Percentiles rank a stretch among this genome's conserved stretches.
These are phyloP conservation scores for Pangasius sanitwongsei DNA, from an alignment of 2,797 vertebrate genomes.

Conservation along the genomic window DNA sequence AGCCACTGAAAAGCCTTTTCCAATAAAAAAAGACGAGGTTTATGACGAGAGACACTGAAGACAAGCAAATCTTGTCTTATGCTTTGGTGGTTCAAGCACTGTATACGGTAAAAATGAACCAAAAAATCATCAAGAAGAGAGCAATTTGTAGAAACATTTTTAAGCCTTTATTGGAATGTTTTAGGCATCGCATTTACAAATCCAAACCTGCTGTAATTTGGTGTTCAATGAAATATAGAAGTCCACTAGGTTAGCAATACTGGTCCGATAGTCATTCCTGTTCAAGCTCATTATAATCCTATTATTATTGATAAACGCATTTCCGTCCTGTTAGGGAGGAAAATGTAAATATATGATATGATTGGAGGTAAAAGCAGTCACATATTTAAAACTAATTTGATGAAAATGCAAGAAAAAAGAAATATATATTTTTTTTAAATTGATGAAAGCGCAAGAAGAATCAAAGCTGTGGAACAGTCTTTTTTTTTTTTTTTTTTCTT, in stretches of 20 bases:
- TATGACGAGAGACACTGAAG: background rate
- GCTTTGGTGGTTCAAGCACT: background rate
- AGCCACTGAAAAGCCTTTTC: background rate
- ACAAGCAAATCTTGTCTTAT: background rate
- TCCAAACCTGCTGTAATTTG: conserved; percentile 82
- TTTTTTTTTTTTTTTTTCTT: background rate
- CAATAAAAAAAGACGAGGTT: background rate
- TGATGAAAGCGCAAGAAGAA: conserved; percentile 24
- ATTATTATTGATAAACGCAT: conserved; percentile 51
- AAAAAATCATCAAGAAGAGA: background rate
- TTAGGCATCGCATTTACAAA: conserved; percentile 91
- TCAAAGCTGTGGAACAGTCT: conserved; percentile 16
- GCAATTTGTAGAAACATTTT: conserved; percentile 82
- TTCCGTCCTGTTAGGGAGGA: conserved; percentile 68
- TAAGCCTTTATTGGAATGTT: conserved; percentile 95
- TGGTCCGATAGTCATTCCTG: conserved; percentile 84
- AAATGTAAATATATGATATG: conserved; percentile 78
- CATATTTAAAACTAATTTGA: conserved; percentile 69
- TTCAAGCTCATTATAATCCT: conserved; percentile 61
- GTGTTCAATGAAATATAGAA: conserved; percentile 80
- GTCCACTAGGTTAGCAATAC: conserved; percentile 82
- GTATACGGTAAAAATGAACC: background rate
- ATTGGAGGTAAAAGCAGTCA: conserved; percentile 78
- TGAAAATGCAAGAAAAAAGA: conserved; percentile 64
- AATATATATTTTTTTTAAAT: conserved; percentile 60